phyloP scores from a whole-genome alignment of 2,888 invertebrate species.

The Trilocha varians region DNA sequence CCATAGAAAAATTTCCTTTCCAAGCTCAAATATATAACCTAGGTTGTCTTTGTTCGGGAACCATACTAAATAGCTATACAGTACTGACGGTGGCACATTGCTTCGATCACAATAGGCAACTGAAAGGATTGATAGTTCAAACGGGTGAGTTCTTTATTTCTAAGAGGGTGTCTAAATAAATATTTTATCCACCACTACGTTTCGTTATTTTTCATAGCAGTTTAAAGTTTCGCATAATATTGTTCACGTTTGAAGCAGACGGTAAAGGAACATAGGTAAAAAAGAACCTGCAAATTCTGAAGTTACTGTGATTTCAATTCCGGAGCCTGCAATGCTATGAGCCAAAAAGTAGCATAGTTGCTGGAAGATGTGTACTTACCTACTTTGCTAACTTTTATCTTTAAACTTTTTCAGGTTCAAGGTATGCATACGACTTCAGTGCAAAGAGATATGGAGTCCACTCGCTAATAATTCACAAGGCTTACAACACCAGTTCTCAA shows the following conservation, averaged over 20 bases:
- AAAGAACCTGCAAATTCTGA: no score
- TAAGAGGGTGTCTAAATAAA: no score
- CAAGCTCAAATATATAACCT: constrained; percentile 39
- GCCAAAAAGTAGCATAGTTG: no score
- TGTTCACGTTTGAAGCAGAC: no score
- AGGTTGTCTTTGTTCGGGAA: constrained; percentile 41
- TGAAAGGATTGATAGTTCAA: constrained; percentile 33
- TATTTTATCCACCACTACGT: background rate
- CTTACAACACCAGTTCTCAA: constrained; percentile 29
- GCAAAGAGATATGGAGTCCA: constrained; percentile 24
- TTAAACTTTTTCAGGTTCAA: constrained; percentile 34
- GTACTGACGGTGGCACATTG: constrained; percentile 51
- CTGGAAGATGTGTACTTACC: no score
- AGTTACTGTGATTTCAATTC: no score
- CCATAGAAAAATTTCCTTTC: constrained; percentile 31
- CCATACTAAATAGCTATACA: constrained; percentile 40
- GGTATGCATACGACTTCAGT: constrained; percentile 30
- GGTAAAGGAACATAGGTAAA: no score
- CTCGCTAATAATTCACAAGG: constrained; percentile 27
- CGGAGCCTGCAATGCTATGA: no score
- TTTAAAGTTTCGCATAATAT: no score
- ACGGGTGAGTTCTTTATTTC: constrained; percentile 44
- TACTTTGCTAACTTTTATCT: background rate
- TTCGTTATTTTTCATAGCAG: background rate
- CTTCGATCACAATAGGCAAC: constrained; percentile 31